Evolutionary conservation across 2,888 invertebrate genomes (phyloP).

Genomic region (Yponomeuta plumbellus): DNA sequence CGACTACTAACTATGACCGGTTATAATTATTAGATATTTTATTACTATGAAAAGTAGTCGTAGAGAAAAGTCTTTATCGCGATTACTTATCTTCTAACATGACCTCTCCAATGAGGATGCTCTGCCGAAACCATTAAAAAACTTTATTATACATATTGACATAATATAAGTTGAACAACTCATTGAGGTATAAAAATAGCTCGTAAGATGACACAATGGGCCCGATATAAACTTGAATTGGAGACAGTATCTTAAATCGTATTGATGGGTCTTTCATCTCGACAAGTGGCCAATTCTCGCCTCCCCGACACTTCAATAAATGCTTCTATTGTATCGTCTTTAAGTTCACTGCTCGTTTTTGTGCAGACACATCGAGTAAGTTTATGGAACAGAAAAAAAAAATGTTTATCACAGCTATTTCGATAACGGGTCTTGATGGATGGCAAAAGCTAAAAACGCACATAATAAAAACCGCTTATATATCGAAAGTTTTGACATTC

Average conservation of each 20-base stretch:
- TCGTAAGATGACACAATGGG: slow-evolving; percentile 40
- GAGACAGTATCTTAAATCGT: slow-evolving; percentile 31
- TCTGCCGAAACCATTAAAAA: too few relatives aligned
- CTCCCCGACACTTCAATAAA: slow-evolving; percentile 28
- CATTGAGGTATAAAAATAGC: slow-evolving; percentile 49
- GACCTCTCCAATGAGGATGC: too few relatives aligned
- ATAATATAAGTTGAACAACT: not conserved
- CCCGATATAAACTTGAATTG: slow-evolving; percentile 47
- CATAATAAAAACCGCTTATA: not conserved
- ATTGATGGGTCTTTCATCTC: slow-evolving; percentile 33
- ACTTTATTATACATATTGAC: not conserved
- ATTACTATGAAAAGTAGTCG: not conserved
- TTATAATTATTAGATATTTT: too few relatives aligned
- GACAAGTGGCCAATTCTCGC: slow-evolving; percentile 46
- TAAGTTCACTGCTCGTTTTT: slow-evolving; percentile 25
- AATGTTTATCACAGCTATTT: not conserved
- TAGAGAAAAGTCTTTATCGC: not conserved
- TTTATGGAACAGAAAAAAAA: not conserved
- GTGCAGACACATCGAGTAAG: slow-evolving; percentile 16
- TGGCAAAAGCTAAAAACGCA: not conserved
- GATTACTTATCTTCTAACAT: not conserved
- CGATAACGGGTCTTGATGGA: not conserved
- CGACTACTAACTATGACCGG: too few relatives aligned
- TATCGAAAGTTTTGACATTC: not conserved
- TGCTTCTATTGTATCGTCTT: slow-evolving; percentile 28